These are phyloP conservation scores for Sepioteuthis lessoniana DNA, from an alignment of 2,888 invertebrate species.

Conservation along the genomic window DNA sequence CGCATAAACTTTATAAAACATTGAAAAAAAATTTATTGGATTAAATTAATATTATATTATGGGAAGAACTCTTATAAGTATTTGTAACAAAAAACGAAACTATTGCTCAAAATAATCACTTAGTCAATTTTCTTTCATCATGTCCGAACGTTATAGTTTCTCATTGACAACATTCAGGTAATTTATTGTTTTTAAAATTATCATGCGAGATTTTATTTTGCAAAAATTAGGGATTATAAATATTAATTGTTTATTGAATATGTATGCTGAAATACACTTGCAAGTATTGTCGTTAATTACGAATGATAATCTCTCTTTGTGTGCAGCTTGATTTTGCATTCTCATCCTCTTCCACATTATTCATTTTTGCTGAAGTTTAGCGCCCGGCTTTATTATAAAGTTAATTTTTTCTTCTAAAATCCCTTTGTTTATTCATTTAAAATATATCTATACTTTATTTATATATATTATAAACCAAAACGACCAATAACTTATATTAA, in stretches of 20 bases:
- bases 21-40: background rate
- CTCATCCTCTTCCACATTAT: background rate
- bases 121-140: conserved; percentile 54
- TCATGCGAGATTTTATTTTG: background rate
- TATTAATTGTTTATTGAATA: background rate
- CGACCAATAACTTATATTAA: too few relatives aligned
- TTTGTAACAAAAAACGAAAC: background rate
- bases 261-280: background rate
- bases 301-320: background rate
- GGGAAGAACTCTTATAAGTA: background rate
- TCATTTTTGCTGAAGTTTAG: background rate
- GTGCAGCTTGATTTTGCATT: background rate
- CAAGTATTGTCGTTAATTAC: background rate
- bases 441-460: background rate
- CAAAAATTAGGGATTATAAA: background rate
- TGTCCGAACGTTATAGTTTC: conserved; percentile 87
- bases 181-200: conserved; percentile 57
- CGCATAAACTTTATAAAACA: background rate
- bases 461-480: background rate
- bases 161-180: conserved; percentile 91
- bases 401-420: background rate
- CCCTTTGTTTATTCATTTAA: background rate
- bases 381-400: background rate
- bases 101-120: background rate
- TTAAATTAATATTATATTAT: background rate